Evolutionary conservation across 2,113 vertebrate species (phyloP).

Genomic region (Bombycilla garrulus): DNA sequence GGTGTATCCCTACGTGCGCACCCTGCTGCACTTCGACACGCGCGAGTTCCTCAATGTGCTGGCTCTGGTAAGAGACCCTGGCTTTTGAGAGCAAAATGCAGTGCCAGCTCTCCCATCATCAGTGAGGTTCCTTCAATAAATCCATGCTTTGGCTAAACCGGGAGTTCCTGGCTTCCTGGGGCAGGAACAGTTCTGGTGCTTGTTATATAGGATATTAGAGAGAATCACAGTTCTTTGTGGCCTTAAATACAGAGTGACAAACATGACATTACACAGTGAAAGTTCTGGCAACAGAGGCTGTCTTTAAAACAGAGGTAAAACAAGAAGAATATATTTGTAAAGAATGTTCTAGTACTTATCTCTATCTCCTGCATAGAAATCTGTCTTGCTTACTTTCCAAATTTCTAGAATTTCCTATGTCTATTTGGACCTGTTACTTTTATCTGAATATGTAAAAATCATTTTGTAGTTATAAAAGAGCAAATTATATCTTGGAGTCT

Average conservation of each 20-base stretch:
- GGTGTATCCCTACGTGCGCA: slow-evolving; percentile 88
- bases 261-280: background rate
- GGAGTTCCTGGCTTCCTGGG: background rate
- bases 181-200: background rate
- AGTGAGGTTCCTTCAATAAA: background rate
- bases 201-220: background rate
- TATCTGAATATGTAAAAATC: background rate
- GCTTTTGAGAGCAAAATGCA: background rate
- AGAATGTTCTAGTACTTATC: background rate
- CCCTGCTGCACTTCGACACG: slow-evolving; percentile 94
- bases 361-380: background rate
- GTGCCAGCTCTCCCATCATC: background rate
- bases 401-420: background rate
- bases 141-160: background rate
- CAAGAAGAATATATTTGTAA: background rate
- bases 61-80: slow-evolving; percentile 83
- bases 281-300: background rate
- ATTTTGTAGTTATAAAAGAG: background rate
- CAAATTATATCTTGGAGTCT: background rate
- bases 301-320: background rate
- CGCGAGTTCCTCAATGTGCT: slow-evolving; percentile 97
- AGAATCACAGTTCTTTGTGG: background rate
- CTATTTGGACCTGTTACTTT: background rate
- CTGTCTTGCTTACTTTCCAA: background rate
- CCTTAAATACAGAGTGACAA: background rate